Conservation (phyloP, 2,888 invertebrate genomes). For the Lasioglossum figueresi region DNA sequence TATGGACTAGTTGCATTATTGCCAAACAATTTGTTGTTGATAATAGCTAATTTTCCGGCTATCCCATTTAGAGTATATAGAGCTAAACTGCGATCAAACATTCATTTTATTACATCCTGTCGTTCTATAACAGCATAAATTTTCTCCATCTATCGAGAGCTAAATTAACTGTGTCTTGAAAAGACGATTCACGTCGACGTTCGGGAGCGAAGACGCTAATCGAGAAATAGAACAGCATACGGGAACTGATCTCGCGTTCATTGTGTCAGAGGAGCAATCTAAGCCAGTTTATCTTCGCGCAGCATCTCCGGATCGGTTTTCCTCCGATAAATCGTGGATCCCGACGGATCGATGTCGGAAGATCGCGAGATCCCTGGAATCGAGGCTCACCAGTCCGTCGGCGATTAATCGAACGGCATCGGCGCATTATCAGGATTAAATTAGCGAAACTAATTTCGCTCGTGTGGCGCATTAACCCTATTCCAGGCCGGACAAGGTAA, state of each 20-base stretch:
- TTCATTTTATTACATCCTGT: neutral
- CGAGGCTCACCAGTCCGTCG: neutral
- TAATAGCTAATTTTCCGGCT: neutral
- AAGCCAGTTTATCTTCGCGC: neutral
- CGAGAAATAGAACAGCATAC: slow-evolving; percentile 5
- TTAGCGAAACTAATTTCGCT: slow-evolving; percentile 64
- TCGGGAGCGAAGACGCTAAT: neutral
- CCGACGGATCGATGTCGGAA: slow-evolving; percentile 4
- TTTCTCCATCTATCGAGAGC: no score
- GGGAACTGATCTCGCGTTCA: neutral
- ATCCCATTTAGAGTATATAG: neutral
- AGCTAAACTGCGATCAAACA: no score
- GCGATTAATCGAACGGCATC: slow-evolving; percentile 57
- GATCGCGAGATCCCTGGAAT: slow-evolving; percentile 26
- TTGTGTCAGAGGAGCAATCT: neutral
- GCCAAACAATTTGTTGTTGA: neutral
- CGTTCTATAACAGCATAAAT: neutral
- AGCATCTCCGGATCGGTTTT: neutral
- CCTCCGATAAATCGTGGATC: neutral
- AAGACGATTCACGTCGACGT: neutral
- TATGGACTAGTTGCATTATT: neutral
- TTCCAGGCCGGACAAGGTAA: slow-evolving; percentile 66
- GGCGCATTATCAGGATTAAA: slow-evolving; percentile 58
- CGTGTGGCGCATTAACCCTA: slow-evolving; percentile 63
- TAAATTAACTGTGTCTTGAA: neutral